Conservation (phyloP, 2,797 vertebrate species). For the Myotis myotis region DNA sequence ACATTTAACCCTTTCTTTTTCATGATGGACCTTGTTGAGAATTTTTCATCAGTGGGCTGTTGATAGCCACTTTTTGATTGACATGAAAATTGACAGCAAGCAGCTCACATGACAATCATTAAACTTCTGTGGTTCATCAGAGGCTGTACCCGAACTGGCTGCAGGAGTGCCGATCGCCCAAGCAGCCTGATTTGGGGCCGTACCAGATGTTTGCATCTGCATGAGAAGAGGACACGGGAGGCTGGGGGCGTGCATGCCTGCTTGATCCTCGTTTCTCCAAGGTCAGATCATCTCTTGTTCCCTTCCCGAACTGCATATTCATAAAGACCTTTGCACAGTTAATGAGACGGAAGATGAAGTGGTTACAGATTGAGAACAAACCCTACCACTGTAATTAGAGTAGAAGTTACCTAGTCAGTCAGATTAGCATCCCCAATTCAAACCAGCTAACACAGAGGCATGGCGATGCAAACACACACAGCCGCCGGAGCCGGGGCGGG, state of each 20-base stretch:
- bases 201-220: constrained; percentile 77
- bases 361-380: constrained; percentile 82
- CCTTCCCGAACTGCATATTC: constrained; percentile 83
- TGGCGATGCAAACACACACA: rapidly evolving
- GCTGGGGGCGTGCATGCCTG: constrained; percentile 75
- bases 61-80: constrained; percentile 78
- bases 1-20: constrained; percentile 60
- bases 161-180: constrained; percentile 63
- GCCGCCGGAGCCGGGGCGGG: background rate
- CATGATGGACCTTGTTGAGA: background rate
- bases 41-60: constrained; percentile 34
- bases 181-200: constrained; percentile 75
- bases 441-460: constrained; percentile 41
- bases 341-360: constrained; percentile 85
- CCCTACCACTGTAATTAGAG: constrained; percentile 83
- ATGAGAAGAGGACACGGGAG: constrained; percentile 76
- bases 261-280: constrained; percentile 79
- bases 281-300: constrained; percentile 80
- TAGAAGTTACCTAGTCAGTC: constrained; percentile 82
- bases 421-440: constrained; percentile 82
- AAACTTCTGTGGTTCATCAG: constrained; percentile 80
- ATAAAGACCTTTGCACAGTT: constrained; percentile 79
- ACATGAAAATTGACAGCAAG: constrained; percentile 80
- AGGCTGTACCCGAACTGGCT: constrained; percentile 80
- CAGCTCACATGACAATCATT: constrained; percentile 79